phyloP scores from a whole-genome alignment of 2,113 vertebrate genomes.

The Paramisgurnus dabryanus region DNA sequence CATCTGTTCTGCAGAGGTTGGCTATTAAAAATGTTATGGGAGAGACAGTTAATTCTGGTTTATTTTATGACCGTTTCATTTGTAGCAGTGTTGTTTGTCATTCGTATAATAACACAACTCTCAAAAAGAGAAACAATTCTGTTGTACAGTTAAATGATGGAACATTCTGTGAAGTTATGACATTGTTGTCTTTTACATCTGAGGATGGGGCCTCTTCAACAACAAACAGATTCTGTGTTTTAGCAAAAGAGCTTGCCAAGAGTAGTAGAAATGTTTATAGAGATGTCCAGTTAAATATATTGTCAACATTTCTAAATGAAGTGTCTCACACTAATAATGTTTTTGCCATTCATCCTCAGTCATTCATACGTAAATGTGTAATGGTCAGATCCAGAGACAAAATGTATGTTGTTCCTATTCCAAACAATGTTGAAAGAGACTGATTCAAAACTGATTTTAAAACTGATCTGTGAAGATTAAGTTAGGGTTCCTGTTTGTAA shows the following conservation, averaged over 20 bases:
- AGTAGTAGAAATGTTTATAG: slow-evolving; percentile 28
- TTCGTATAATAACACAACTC: not conserved
- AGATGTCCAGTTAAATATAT: slow-evolving; percentile 36
- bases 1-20: slow-evolving; percentile 28
- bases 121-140: slow-evolving; percentile 14
- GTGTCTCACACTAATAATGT: slow-evolving; percentile 29
- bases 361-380: slow-evolving; percentile 36
- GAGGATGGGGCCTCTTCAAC: not conserved
- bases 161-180: slow-evolving; percentile 20
- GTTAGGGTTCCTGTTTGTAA: too few species aligned
- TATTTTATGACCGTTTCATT: slow-evolving; percentile 29
- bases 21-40: slow-evolving; percentile 27
- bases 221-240: slow-evolving; percentile 27
- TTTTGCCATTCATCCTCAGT: slow-evolving; percentile 23
- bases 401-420: slow-evolving; percentile 39
- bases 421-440: slow-evolving; percentile 23
- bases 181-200: not conserved
- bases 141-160: slow-evolving; percentile 41
- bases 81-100: not conserved
- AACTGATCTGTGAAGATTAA: too few species aligned
- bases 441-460: not conserved
- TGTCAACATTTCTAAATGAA: slow-evolving; percentile 29
- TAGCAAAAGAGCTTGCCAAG: slow-evolving; percentile 48
- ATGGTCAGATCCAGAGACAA: slow-evolving; percentile 32
- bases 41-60: not conserved